Evolutionary conservation across 2,888 invertebrate species (phyloP).

Genomic region (Agrotis segetum): DNA sequence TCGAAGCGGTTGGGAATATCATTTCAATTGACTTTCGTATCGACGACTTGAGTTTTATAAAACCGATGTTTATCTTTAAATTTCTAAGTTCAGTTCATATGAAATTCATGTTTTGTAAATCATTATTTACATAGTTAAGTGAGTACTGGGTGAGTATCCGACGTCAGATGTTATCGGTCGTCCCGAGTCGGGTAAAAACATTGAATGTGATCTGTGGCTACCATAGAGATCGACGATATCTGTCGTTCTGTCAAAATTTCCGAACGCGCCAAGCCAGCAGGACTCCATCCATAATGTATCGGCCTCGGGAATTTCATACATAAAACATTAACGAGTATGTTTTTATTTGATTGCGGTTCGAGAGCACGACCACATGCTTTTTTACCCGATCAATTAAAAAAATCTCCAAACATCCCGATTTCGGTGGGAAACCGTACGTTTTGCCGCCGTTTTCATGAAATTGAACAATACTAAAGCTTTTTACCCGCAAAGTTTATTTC

Average conservation of each 20-base stretch:
- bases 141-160: slow-evolving; percentile 52
- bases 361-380: slow-evolving; percentile 79
- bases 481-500: slow-evolving; percentile 73
- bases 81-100: slow-evolving; percentile 27
- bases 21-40: slow-evolving; percentile 18
- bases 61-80: slow-evolving; percentile 14
- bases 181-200: slow-evolving; percentile 77
- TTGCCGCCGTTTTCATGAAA: slow-evolving; percentile 76
- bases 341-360: slow-evolving; percentile 89
- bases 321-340: slow-evolving; percentile 89
- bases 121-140: slow-evolving; percentile 69
- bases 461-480: slow-evolving; percentile 80
- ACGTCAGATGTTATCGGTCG: slow-evolving; percentile 77
- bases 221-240: slow-evolving; percentile 86
- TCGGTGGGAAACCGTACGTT: slow-evolving; percentile 86
- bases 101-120: slow-evolving; percentile 40
- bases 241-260: slow-evolving; percentile 88
- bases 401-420: slow-evolving; percentile 80
- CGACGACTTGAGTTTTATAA: slow-evolving; percentile 6
- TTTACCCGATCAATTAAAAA: slow-evolving; percentile 83
- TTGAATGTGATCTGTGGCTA: slow-evolving; percentile 74
- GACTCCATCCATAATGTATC: slow-evolving; percentile 89
- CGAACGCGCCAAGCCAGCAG: slow-evolving; percentile 84
- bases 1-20: slow-evolving; percentile 18
- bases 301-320: slow-evolving; percentile 85